Base-by-base conservation (phyloP, 2,113 vertebrate genomes). In the Lipophrys pholis region DNA sequence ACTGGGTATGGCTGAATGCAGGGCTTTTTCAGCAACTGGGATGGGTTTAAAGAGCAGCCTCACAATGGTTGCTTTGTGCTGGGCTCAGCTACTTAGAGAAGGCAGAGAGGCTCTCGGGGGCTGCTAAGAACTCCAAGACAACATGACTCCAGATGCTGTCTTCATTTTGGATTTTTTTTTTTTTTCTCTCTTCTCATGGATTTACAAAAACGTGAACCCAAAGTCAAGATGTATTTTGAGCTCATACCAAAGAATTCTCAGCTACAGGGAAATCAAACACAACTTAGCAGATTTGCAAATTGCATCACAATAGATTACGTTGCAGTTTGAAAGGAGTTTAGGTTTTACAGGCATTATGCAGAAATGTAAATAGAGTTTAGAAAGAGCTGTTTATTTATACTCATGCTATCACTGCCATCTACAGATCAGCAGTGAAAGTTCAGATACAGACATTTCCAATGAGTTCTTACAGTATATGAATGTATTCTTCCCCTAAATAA, bases 351-450 rank as follows among this genome's bases (percentile, higher is more conserved):
- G 16, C 51, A 69, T 42, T 62, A 49, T 46, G 42, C 17, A 53
- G 63, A 56, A 65, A 69, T 74, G 51, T 48, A 80, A 76, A 85
- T 56, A 58, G 50, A 41, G 43, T 62, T 77, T 17, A 74, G 69
- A 17, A 21, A 53, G 21, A 30, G 7, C 76, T 59, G 73, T 69
- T 75, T 73, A 83, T 87, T 81, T 72, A 86, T 83, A 78, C 67
- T 83, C 78, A 89, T 82, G 84, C 86, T 88, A 88, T 93, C 91
- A 93, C 93, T 93, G 94, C 93, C 94, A 94, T 93, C 94, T 94
- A 92, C 92, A 93, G 93, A 91, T 89, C 84, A 87, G 60, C 54
- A 52, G 48, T 43, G 85, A 90, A 93, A 94, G 82, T 92, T 91
- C 89, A 87, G 72, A 85, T 58, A 40, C 40, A 53, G 45, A 5